phyloP scores from a whole-genome alignment of 2,888 invertebrate species.

The Drosophila villosipedis region DNA sequence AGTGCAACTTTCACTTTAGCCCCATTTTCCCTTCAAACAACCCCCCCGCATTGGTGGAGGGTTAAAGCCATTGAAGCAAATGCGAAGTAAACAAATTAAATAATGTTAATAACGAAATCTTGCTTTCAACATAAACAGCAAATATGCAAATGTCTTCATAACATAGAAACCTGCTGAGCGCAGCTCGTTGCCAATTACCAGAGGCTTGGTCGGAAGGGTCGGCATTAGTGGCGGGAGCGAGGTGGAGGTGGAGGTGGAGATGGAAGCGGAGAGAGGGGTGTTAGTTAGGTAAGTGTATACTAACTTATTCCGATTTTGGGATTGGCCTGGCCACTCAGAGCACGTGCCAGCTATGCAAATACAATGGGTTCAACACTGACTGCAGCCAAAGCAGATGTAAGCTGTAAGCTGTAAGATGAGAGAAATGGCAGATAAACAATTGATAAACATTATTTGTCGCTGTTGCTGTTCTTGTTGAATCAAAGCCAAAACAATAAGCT shows the following conservation, averaged over 20 bases:
- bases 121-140: conserved; percentile 78
- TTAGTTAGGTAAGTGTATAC: neutral
- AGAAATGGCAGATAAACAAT: neutral
- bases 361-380: conserved; percentile 16
- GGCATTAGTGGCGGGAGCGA: neutral
- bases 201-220: neutral
- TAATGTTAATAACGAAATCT: conserved; percentile 79
- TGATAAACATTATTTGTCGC: conserved; percentile 5
- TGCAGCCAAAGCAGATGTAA: conserved; percentile 7
- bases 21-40: neutral
- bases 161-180: conserved; percentile 62
- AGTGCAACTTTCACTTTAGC: conserved; percentile 55
- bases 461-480: conserved; percentile 22
- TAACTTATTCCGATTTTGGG: conserved; percentile 10
- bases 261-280: no score
- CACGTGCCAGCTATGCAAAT: conserved; percentile 34
- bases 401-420: neutral
- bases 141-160: conserved; percentile 77
- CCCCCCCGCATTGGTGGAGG: neutral
- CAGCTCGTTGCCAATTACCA: conserved; percentile 39
- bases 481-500: conserved; percentile 51
- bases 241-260: neutral
- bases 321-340: conserved; percentile 8
- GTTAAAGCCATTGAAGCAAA: conserved; percentile 41
- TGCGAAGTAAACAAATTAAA: conserved; percentile 76